A percentile compares a stretch with the other conserved stretches of the same genome.
phyloP scores from a whole-genome alignment of 2,888 invertebrate genomes.

The Beris chalybata region DNA sequence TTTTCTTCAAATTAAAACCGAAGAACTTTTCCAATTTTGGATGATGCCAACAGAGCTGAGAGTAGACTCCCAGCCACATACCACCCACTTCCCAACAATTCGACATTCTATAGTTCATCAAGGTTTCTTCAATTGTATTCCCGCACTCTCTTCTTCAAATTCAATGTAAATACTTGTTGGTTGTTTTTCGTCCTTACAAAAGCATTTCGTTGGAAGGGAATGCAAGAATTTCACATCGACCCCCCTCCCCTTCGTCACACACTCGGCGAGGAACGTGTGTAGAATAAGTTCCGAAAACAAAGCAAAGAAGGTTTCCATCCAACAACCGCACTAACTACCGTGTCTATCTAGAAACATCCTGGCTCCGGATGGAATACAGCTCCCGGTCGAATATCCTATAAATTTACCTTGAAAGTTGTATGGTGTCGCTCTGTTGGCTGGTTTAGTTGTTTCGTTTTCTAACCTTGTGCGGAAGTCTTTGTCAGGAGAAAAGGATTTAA shows the following conservation, averaged over 20 bases:
- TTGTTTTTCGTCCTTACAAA: conserved; percentile 8
- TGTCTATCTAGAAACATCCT: conserved; percentile 19
- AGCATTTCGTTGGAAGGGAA: conserved; percentile 16
- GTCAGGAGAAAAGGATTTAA: conserved; percentile 26
- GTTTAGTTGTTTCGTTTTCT: conserved; percentile 8
- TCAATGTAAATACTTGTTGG: conserved; percentile 3
- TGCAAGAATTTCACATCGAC: conserved; percentile 11
- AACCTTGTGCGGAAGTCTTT: conserved; percentile 25
- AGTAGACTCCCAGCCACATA: no score
- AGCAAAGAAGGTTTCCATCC: conserved; percentile 23
- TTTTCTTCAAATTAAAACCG: no score
- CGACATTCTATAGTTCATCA: no score
- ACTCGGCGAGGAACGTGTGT: conserved; percentile 17
- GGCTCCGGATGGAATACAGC: no score
- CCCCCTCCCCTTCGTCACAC: conserved; percentile 2
- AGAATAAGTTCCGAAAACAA: conserved; percentile 23
- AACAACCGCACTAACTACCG: conserved; percentile 14
- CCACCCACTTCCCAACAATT: no score
- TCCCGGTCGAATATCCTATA: no score
- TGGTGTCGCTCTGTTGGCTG: no score
- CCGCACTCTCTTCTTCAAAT: no score
- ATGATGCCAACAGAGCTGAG: no score
- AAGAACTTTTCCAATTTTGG: no score
- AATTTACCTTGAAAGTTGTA: no score
- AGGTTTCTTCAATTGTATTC: no score